Conservation (phyloP, 2,113 vertebrate species). For the Apaloderma vittatum region DNA sequence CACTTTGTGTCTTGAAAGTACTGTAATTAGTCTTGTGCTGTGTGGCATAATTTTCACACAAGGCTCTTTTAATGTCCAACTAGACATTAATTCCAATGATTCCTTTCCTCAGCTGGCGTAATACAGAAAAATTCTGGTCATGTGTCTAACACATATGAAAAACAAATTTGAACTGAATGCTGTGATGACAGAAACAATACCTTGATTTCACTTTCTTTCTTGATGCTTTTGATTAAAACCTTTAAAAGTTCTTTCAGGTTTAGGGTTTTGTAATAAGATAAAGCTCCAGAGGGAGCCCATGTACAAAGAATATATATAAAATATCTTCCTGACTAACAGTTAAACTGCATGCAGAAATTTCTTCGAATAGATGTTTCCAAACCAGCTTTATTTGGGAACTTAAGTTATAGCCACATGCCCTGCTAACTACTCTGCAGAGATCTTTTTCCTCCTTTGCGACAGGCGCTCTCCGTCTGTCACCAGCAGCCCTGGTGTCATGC, state of each 20-base stretch:
- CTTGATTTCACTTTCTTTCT: neutral
- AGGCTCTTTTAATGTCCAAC: neutral
- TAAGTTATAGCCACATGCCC: neutral
- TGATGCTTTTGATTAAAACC: neutral
- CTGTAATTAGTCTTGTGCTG: constrained; percentile 10
- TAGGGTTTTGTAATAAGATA: neutral
- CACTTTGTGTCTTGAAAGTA: constrained; percentile 10
- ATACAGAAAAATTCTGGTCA: neutral
- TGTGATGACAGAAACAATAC: neutral
- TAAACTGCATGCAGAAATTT: neutral
- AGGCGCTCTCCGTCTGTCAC: too few relatives aligned
- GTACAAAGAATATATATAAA: neutral
- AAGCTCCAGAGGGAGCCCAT: constrained; percentile 54
- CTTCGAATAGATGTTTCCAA: neutral
- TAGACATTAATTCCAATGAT: neutral
- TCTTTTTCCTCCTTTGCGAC: too few relatives aligned
- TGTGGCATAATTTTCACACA: neutral
- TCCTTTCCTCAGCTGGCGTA: neutral
- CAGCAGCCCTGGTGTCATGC: too few relatives aligned
- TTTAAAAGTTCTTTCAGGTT: neutral
- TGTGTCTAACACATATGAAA: neutral
- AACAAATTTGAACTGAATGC: neutral
- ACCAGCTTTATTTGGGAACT: neutral
- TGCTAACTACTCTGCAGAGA: too few relatives aligned
- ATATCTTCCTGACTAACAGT: neutral